Evolutionary conservation across 2,797 vertebrate genomes (phyloP), one percentile per base, ranked within the genome.

Genomic region (Vespertilio murinus): DNA sequence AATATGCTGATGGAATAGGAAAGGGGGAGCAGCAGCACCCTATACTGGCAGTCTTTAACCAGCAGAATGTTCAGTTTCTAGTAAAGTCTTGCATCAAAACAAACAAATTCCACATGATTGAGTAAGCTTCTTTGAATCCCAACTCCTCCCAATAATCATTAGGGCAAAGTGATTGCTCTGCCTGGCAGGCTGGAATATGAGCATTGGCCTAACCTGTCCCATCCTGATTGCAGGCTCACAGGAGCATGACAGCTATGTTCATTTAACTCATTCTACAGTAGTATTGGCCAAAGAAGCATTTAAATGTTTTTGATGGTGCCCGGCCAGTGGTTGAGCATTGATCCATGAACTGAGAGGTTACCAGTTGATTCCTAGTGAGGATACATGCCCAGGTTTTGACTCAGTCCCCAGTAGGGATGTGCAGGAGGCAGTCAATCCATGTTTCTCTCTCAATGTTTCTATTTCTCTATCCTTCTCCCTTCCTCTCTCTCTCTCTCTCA

Each of bases 231-330:
- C 30, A 93, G 59, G 65, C 78, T 95, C 67, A 94, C 1, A 45
- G 42, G 86, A 96, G 67, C 96, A 94, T 65, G 65, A 35, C 69
- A 94, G 85, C 84, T 81, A 42, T 81, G 64, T 67, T 87, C 77
- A 89, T 92, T 95, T 86, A 93, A 88, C 90, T 94, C 74, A 87
- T 28, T 90, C 13, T 85, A 45, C 14, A 70, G 59, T 95, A 90
- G 49, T 88, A n/a, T 69, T 82, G 74, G 52, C 85, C 64, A 92
- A 70, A 94, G 79, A 81, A 88, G 64, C 64, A 85, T 85, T 92
- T 93, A 94, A 95, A 94, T 85, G 64, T 7, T 95, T 95, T 95
- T 74, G 90, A 83, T 88, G 45, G 59, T 74, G 85, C 56, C 56
- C 56, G 5, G 56, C 56, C 25, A 59, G 56, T 59, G 56, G 25